These are phyloP conservation scores for Macrosteles quadrilineatus DNA, from an alignment of 1,140 invertebrate species.

Conservation along the genomic window DNA sequence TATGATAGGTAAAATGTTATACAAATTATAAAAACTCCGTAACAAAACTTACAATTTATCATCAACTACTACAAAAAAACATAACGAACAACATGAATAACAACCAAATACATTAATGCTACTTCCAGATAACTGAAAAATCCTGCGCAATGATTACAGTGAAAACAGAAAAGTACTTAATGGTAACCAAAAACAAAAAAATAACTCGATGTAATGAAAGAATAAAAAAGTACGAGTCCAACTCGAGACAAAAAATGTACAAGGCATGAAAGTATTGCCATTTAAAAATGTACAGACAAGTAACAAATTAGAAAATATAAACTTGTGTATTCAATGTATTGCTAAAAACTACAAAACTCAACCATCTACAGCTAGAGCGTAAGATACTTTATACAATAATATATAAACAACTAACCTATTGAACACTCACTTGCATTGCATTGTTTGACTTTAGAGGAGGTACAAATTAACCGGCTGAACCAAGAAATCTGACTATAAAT, in stretches of 20 bases:
- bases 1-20: slow-evolving; percentile 1
- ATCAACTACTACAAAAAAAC: slow-evolving; percentile 13
- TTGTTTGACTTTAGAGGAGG: slow-evolving; percentile 15
- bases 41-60: slow-evolving; percentile 24
- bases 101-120: slow-evolving; percentile 9
- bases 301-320: slow-evolving; percentile 9
- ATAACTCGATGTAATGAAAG: background rate
- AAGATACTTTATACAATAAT: slow-evolving; percentile 14
- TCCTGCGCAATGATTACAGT: background rate
- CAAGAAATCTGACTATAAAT: no score
- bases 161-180: slow-evolving; percentile 13
- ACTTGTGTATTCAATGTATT: background rate
- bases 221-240: background rate
- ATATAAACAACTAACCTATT: slow-evolving; percentile 23
- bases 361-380: background rate
- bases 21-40: slow-evolving; percentile 22
- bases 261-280: background rate
- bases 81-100: background rate
- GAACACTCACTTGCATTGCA: slow-evolving; percentile 23
- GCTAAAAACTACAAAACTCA: slow-evolving; percentile 14
- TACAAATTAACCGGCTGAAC: no score
- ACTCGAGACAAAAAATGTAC: no score
- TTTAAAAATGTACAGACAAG: background rate
- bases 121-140: slow-evolving; percentile 4
- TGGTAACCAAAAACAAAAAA: slow-evolving; percentile 27